Conservation (phyloP, 2,797 vertebrate genomes). For the Cryptoprocta ferox region DNA sequence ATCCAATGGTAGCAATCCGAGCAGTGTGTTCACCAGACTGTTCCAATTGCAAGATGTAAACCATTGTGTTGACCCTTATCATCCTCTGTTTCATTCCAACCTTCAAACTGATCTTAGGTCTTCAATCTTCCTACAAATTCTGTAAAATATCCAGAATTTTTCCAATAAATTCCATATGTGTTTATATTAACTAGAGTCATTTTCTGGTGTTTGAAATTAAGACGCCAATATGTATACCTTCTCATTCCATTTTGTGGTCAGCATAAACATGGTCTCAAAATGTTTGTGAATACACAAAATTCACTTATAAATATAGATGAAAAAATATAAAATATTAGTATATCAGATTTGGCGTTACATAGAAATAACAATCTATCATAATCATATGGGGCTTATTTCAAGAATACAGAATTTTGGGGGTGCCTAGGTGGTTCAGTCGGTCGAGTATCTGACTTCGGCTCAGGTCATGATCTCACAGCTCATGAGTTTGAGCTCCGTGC, state of each 20-base stretch:
- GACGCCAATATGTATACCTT: background rate
- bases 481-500: too few relatives aligned
- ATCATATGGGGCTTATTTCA: background rate
- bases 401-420: background rate
- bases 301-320: background rate
- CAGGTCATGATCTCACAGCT: too few relatives aligned
- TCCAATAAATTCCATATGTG: background rate
- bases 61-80: background rate
- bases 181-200: slow-evolving; percentile 27
- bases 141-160: background rate
- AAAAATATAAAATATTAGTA: background rate
- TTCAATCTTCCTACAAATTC: background rate
- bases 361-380: background rate
- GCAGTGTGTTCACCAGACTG: background rate
- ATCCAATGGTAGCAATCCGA: background rate
- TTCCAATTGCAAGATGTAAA: background rate
- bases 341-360: background rate
- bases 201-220: slow-evolving; percentile 55
- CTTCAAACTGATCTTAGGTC: background rate
- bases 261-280: background rate
- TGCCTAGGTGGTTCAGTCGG: too few relatives aligned
- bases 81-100: background rate
- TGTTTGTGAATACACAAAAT: background rate
- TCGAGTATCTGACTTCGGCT: too few relatives aligned
- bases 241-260: slow-evolving; percentile 31